Conservation (phyloP, 2,113 vertebrate species). For the Corvus moneduloides region DNA sequence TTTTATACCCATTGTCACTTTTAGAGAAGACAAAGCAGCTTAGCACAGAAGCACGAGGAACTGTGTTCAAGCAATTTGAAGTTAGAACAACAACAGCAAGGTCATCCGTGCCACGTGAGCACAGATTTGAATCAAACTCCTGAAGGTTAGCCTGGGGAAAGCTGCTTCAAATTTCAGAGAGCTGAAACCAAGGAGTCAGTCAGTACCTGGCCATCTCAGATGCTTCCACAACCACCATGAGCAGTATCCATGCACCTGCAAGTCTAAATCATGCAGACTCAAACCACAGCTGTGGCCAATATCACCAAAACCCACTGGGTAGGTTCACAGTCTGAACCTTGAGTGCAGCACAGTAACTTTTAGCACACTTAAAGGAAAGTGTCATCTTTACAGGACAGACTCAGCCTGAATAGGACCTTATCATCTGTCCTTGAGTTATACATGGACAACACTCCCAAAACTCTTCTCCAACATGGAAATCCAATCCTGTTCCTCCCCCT, state of each 20-base stretch:
- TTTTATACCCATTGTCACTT: not conserved
- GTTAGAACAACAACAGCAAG: not conserved
- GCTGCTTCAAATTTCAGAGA: not conserved
- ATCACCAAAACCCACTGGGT: not conserved
- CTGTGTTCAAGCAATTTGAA: not conserved
- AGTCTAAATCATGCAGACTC: not conserved
- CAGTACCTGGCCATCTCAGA: not conserved
- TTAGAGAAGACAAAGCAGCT: not conserved
- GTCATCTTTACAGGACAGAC: not conserved
- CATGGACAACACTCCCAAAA: not conserved
- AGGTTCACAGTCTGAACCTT: not conserved
- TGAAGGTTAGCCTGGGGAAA: not conserved
- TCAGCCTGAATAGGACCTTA: not conserved
- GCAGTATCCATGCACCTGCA: not conserved
- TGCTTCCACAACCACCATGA: not conserved
- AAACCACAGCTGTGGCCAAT: rapidly evolving
- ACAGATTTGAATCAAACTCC: not conserved
- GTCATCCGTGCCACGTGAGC: not conserved
- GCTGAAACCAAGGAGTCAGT: not conserved
- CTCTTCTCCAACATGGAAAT: rapidly evolving
- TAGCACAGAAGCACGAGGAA: not conserved
- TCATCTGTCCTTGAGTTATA: rapidly evolving
- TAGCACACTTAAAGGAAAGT: not conserved
- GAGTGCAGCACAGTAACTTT: not conserved
- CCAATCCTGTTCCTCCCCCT: not conserved